Evolutionary conservation across 2,888 invertebrate species (phyloP), one percentile per base, ranked within the genome.

Genomic region (Chrysolina oricalcia): DNA sequence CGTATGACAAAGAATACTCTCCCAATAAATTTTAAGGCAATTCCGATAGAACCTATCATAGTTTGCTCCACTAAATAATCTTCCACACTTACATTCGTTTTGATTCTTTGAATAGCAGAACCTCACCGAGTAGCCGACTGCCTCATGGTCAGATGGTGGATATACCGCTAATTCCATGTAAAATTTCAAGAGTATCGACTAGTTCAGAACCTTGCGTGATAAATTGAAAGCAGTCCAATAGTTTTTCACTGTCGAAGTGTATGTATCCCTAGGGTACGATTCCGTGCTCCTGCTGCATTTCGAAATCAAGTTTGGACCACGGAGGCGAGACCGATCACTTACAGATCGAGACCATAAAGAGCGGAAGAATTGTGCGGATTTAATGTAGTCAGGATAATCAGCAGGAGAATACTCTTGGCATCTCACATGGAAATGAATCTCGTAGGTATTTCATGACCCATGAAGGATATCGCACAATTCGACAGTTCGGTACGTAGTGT

Each of bases 211-310:
- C 75, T 79, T 82, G 81, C 78, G 82, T 85, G 84, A 87, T 87
- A 87, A 87, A 87, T 87, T 87, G 87, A 87, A 87, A 86, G 83
- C 82, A 83, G 83, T 83, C 86, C 85, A 83, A 84, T 81, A 85
- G 82, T 87, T 87, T 87, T 87, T 87, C 87, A 87, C 85, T 86
- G 87, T 87, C 87, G 83, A 81, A 83, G 81, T 79, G 81, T 83
- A 86, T 86, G 83, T 85, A 82, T 83, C 87, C 85, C 87, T 53
- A 70, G 87, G 83, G 87, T 75, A 71, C 86, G 82, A 86, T 87
- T 83, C 85, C 81, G 79, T 79, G 81, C 85, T 83, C 82, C 83
- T 79, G 86, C 84, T 86, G 85, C 86, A 86, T 86, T 85, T 85
- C 82, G 84, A 84, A 85, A 87, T 87, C 87, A 85, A 77, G 75